Evolutionary conservation across 53 echinoderm and acorn worm species (phyloP).

Genomic region (Astropecten irregularis): DNA sequence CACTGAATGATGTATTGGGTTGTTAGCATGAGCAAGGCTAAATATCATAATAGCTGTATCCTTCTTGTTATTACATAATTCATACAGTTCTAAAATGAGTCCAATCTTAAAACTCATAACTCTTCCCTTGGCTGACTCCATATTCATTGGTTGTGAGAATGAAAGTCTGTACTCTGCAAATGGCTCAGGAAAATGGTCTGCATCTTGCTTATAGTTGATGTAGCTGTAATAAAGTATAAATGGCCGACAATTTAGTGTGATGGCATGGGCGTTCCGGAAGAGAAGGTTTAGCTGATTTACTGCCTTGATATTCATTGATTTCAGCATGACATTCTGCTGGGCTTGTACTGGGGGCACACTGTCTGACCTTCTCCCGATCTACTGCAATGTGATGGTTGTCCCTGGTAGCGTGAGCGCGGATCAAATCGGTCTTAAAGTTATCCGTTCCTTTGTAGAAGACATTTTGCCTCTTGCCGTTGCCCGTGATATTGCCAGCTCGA

Average conservation of each 20-base stretch:
- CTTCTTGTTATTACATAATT: no score
- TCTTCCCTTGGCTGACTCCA: no score
- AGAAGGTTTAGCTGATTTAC: constrained; percentile 31
- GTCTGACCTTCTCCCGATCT: constrained; percentile 20
- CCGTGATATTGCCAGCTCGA: background rate
- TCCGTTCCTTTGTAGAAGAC: constrained; percentile 10
- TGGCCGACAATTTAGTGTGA: constrained; percentile 55
- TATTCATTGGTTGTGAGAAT: no score
- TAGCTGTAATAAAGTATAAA: no score
- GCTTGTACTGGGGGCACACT: constrained; percentile 10
- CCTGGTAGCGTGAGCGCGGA: constrained; percentile 25
- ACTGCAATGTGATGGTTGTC: constrained; percentile 32
- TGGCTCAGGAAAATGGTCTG: no score
- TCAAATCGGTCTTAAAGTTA: constrained; percentile 38
- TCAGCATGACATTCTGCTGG: constrained; percentile 42
- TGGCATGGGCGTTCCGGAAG: constrained; percentile 61
- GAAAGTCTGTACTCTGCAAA: no score
- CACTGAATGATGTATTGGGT: no score
- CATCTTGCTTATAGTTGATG: no score
- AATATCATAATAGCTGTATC: no score
- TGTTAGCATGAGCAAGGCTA: no score
- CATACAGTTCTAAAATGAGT: no score
- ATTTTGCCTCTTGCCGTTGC: background rate
- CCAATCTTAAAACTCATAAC: no score
- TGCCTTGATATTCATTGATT: constrained; percentile 26